Conservation (phyloP, 2,113 vertebrate genomes). For the Canis aureus region DNA sequence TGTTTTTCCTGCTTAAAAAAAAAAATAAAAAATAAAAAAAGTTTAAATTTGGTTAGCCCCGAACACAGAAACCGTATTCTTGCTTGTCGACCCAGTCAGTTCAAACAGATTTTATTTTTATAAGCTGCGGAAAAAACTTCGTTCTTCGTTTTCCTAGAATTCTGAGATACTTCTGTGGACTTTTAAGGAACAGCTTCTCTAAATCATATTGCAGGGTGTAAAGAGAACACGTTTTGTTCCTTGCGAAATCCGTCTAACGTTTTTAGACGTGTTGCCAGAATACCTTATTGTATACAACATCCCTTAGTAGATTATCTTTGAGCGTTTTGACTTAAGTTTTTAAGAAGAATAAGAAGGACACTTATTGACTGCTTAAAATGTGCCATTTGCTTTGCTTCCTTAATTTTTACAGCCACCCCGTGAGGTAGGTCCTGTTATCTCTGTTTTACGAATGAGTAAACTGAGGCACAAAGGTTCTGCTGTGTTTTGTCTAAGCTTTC, state of each 20-base stretch:
- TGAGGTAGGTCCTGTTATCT: background rate
- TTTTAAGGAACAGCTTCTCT: background rate
- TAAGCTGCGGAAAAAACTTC: constrained; percentile 17
- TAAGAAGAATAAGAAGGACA: background rate
- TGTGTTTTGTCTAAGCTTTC: background rate
- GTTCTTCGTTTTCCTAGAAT: background rate
- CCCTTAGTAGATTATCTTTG: background rate
- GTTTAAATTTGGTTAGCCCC: too few species aligned
- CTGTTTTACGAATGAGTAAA: background rate
- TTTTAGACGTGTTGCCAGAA: constrained; percentile 4
- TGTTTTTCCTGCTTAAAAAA: constrained; percentile 37
- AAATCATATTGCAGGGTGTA: background rate
- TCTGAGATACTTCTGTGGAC: background rate
- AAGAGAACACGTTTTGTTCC: background rate
- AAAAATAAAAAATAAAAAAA: too few species aligned
- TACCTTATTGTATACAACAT: background rate
- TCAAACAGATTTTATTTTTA: background rate
- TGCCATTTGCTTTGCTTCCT: background rate
- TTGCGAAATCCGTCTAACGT: background rate
- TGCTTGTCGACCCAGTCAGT: background rate
- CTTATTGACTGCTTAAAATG: background rate
- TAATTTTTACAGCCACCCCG: background rate
- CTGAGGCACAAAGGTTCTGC: constrained; percentile 2
- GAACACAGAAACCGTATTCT: background rate
- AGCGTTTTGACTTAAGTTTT: background rate